These are phyloP conservation scores for Orchestia grillus DNA, from an alignment of 1,140 invertebrate genomes.

Conservation along the genomic window DNA sequence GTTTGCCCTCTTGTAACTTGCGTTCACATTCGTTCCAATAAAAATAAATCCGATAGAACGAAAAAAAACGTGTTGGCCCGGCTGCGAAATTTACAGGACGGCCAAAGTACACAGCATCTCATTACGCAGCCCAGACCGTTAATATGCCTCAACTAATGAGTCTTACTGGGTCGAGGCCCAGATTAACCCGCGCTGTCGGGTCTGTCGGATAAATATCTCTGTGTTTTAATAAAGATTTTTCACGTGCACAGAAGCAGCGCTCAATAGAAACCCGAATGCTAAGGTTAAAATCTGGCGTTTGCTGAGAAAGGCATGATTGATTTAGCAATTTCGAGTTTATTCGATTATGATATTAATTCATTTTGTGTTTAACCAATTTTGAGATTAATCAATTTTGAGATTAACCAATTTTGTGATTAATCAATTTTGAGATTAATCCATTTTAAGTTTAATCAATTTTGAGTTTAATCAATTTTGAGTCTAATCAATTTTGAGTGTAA, in stretches of 20 bases:
- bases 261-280: background rate
- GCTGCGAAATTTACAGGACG: background rate
- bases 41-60: background rate
- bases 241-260: background rate
- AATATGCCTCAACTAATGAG: conserved; percentile 1
- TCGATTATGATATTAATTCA: background rate
- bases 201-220: background rate
- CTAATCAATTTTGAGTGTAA: too few species aligned
- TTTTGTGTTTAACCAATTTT: too few species aligned
- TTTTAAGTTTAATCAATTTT: too few species aligned
- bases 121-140: background rate
- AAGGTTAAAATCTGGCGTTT: background rate
- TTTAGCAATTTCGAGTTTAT: background rate
- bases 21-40: background rate
- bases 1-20: background rate
- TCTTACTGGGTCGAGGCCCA: background rate
- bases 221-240: background rate
- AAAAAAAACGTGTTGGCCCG: background rate
- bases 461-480: too few species aligned
- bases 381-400: too few species aligned
- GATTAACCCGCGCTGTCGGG: background rate
- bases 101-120: background rate
- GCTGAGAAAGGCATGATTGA: background rate
- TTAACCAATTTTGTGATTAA: too few species aligned
- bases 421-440: too few species aligned